These are phyloP conservation scores for Zaprionus lachaisei DNA, from an alignment of 1,140 invertebrate genomes.

Conservation along the genomic window DNA sequence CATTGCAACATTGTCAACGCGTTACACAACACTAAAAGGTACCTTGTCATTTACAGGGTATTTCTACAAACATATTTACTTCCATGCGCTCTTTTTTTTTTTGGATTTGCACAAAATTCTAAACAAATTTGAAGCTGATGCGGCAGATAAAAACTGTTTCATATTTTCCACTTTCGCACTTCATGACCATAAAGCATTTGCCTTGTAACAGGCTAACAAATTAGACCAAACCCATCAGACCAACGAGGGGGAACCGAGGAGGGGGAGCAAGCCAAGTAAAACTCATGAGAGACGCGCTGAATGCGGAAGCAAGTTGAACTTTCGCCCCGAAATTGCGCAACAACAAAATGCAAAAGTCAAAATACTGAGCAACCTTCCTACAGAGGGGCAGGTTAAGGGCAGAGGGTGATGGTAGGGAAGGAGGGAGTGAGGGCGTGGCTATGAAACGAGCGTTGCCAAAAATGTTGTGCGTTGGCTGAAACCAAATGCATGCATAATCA, in stretches of 20 bases:
- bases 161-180: conserved; percentile 81
- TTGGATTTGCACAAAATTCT: conserved; percentile 7
- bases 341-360: conserved; percentile 83
- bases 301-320: conserved; percentile 70
- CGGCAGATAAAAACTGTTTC: conserved; percentile 60
- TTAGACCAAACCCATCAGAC: conserved; percentile 52
- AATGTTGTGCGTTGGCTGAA: conserved; percentile 64
- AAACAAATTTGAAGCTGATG: conserved; percentile 49
- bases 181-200: conserved; percentile 81
- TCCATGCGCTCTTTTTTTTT: not conserved
- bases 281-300: conserved; percentile 5
- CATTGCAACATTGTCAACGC: too few relatives aligned
- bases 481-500: conserved; percentile 83
- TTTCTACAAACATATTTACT: not conserved
- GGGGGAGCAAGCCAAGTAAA: conserved; percentile 30
- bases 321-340: conserved; percentile 75
- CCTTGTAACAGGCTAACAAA: conserved; percentile 59
- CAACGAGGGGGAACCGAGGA: not conserved
- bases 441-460: conserved; percentile 79
- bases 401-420: not conserved
- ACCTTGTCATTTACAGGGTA: not conserved
- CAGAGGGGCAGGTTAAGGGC: not conserved
- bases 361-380: conserved; percentile 47
- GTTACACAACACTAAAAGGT: too few relatives aligned
- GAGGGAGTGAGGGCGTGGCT: conserved; percentile 52